phyloP scores from a whole-genome alignment of 2,888 invertebrate genomes.

The Campaea margaritaria region DNA sequence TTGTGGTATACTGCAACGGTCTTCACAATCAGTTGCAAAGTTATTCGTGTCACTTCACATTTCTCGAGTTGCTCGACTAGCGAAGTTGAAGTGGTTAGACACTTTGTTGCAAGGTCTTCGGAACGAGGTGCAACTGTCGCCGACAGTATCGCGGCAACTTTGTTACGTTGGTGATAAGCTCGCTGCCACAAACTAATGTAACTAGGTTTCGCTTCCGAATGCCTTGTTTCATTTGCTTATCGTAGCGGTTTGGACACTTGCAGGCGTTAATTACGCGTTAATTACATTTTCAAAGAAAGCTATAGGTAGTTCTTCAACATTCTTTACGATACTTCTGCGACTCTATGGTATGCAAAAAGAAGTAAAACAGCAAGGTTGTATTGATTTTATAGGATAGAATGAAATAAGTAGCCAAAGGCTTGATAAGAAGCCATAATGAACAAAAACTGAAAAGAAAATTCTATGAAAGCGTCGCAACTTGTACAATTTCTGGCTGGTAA shows the following conservation, averaged over 20 bases:
- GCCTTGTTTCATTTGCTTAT: slow-evolving; percentile 43
- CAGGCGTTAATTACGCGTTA: not conserved
- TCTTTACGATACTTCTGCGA: too few relatives aligned
- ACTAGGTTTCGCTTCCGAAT: slow-evolving; percentile 40
- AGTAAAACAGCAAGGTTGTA: too few relatives aligned
- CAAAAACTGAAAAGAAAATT: too few relatives aligned
- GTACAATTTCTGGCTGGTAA: too few relatives aligned
- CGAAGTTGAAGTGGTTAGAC: slow-evolving; percentile 69
- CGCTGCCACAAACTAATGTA: slow-evolving; percentile 43
- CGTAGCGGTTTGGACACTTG: slow-evolving; percentile 2
- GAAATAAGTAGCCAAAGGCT: too few relatives aligned
- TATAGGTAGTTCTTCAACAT: not conserved
- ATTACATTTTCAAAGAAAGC: not conserved
- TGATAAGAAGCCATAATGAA: too few relatives aligned
- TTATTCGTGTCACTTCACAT: slow-evolving; percentile 67
- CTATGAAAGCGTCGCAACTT: too few relatives aligned
- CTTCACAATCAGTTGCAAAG: slow-evolving; percentile 60
- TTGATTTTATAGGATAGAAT: too few relatives aligned
- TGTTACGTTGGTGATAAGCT: slow-evolving; percentile 56
- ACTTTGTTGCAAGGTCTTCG: slow-evolving; percentile 73
- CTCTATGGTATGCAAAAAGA: too few relatives aligned
- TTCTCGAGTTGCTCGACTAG: slow-evolving; percentile 55
- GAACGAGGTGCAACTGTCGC: slow-evolving; percentile 62
- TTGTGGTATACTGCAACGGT: slow-evolving; percentile 22
- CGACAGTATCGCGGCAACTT: slow-evolving; percentile 55